Evolutionary conservation across 2,797 vertebrate genomes (phyloP).

Genomic region (Glossophaga mutica): DNA sequence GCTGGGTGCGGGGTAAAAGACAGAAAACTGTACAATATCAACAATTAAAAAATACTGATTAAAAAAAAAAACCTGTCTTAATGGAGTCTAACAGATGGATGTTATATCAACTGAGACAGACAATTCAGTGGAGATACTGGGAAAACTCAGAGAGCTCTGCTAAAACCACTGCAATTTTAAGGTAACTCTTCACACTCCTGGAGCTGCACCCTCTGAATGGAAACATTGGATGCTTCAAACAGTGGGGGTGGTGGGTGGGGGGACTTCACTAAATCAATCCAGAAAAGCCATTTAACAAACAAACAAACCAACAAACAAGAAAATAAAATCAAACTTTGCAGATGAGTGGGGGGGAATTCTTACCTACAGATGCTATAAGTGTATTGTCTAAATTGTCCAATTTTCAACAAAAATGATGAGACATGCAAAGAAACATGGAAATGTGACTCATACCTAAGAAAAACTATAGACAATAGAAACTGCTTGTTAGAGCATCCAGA

Average conservation of each 20-base stretch:
- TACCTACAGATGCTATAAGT: not conserved
- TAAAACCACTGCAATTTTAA: not conserved
- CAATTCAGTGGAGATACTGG: not conserved
- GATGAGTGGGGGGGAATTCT: not conserved
- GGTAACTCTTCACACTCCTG: not conserved
- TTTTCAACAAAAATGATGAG: not conserved
- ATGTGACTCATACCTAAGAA: not conserved
- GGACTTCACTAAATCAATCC: not conserved
- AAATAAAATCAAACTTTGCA: not conserved
- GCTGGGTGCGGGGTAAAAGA: no score
- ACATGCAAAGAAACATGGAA: not conserved
- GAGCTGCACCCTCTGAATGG: not conserved
- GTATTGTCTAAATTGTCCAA: not conserved
- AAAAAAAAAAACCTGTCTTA: not conserved
- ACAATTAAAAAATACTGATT: no score
- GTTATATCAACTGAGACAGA: not conserved
- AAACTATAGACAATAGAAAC: not conserved
- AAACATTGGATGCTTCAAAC: not conserved
- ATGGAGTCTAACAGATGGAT: not conserved
- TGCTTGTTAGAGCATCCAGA: not conserved
- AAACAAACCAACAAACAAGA: not conserved
- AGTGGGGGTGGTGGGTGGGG: fast-evolving
- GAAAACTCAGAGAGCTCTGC: not conserved
- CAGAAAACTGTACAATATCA: no score
- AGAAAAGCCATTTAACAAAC: not conserved